A percentile compares a stretch with the other conserved stretches of the same genome.
Conservation (phyloP, 2,113 vertebrate genomes). For the Balaeniceps rex region DNA sequence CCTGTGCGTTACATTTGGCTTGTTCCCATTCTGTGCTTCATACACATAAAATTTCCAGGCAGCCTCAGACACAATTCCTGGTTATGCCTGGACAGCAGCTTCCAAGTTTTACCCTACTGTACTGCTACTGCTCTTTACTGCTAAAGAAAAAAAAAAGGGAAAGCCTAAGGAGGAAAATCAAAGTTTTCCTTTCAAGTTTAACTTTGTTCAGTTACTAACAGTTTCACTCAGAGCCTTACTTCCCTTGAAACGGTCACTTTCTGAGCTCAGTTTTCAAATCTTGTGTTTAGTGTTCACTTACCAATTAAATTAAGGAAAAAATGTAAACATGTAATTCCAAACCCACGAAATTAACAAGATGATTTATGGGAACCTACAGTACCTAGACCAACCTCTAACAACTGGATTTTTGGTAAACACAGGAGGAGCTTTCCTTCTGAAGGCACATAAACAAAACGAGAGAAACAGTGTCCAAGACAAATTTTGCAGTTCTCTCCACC, state of each 20-base stretch:
- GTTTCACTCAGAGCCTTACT: neutral
- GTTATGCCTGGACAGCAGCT: neutral
- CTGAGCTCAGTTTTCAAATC: neutral
- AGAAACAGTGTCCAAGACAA: rapidly evolving
- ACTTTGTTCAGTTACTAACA: neutral
- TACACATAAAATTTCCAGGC: rapidly evolving
- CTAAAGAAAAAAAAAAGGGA: too few relatives aligned
- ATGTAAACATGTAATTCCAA: rapidly evolving
- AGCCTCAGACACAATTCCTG: neutral
- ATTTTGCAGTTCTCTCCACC: rapidly evolving
- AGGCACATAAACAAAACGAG: rapidly evolving
- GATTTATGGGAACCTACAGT: rapidly evolving
- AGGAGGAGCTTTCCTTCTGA: neutral
- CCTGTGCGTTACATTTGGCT: rapidly evolving
- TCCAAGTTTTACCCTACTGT: too few relatives aligned
- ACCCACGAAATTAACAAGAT: rapidly evolving
- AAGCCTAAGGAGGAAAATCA: neutral
- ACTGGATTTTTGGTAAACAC: rapidly evolving
- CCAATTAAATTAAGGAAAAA: too few relatives aligned
- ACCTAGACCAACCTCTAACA: too few relatives aligned
- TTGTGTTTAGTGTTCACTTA: rapidly evolving
- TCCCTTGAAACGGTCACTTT: neutral
- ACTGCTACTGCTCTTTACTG: neutral
- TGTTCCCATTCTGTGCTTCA: neutral
- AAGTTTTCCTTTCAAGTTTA: neutral